These are phyloP conservation scores for Pluvialis apricaria DNA, from an alignment of 2,113 vertebrate species.

Conservation along the genomic window DNA sequence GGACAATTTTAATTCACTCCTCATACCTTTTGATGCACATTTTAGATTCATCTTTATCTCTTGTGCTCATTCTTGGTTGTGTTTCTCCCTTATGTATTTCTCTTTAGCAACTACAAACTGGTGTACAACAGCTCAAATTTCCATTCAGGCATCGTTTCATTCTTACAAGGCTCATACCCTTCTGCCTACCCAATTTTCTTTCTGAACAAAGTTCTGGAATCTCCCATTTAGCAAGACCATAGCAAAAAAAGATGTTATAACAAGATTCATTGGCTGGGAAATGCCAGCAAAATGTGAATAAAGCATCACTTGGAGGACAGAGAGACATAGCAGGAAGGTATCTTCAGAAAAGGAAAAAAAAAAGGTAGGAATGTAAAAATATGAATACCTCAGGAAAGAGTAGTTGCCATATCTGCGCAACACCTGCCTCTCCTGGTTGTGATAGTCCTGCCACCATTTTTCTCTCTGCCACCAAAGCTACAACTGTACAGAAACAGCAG, in stretches of 20 bases:
- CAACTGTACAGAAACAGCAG: background rate
- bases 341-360: background rate
- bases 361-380: background rate
- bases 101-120: background rate
- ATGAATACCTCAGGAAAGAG: background rate
- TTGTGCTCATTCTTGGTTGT: background rate
- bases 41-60: background rate
- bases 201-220: background rate
- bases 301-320: background rate
- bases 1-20: background rate
- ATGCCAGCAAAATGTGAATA: background rate
- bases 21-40: background rate
- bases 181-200: background rate
- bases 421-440: background rate
- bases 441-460: background rate
- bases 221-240: background rate
- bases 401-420: background rate
- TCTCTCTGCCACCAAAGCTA: background rate
- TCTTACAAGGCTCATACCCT: background rate
- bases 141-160: background rate
- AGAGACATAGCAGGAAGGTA: background rate
- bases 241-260: background rate
- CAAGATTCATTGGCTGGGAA: background rate
- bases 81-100: background rate
- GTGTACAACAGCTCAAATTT: background rate